Evolutionary conservation across 2,888 invertebrate genomes (phyloP), one percentile per base, ranked within the genome.

Genomic region (Trypoxylon attenuatum): DNA sequence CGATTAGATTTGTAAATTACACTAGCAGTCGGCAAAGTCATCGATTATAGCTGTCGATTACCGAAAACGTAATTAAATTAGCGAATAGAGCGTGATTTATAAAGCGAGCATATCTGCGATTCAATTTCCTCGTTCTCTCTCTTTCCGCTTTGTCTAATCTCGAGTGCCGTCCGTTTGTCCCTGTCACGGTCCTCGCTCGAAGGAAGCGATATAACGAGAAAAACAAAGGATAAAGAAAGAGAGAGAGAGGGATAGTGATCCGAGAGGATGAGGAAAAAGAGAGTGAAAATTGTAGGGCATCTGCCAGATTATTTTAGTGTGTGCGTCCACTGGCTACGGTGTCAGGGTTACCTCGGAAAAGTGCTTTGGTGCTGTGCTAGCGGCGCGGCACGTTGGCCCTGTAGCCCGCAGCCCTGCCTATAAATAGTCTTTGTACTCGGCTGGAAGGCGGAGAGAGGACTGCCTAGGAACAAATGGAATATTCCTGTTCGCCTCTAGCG

Each of bases 1-100:
- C 73, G 72, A 73, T 71, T 75, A 71, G 72, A 55, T 71, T 75
- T 73, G 76, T 72, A 71, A 68, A 73, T 73, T 67, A 58, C 73
- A 60, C 54, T 42, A 47, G 62, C 10, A 13, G 45, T 56, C 45
- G 49, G 57, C 33, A 39, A 54, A 33, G 58, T 63, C 46, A 75
- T 74, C 74, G 73, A 73, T 74, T 43, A 51, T 27, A 38, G 47
- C 53, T 57, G 49, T 39, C 73, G 69, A 72, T 70, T 55, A 69
- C 13, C 33, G 13, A 33, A 10, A 33, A 33, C 10, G 13, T 33
- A n/a, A 1, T 33, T 33, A 52, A 52, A 52, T 52, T 42, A 27
- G n/a, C 41, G 18, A 27, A 23, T 52, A 25, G 23, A n/a, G 29
- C 18, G 27, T 42, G 52, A 52, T 52, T 52, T 41, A 42, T 42